A percentile compares a stretch with the other conserved stretches of the same genome.
phyloP scores from a whole-genome alignment of 2,888 invertebrate species.

The Tridacna gigas region DNA sequence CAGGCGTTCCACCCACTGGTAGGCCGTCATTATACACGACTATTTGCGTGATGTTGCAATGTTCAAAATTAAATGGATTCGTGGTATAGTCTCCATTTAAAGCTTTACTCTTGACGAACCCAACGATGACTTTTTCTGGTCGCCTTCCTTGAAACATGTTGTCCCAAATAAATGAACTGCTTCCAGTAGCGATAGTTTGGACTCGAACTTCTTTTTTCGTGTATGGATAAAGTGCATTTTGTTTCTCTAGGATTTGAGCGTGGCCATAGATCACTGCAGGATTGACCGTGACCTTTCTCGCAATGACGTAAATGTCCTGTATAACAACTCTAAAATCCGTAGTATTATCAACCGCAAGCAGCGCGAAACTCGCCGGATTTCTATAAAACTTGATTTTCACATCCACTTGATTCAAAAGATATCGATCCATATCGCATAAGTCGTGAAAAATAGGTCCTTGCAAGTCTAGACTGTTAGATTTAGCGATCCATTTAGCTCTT shows the following conservation, averaged over 20 bases:
- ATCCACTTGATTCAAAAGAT: constrained; percentile 28
- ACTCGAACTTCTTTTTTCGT: constrained; percentile 30
- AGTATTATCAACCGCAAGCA: constrained; percentile 29
- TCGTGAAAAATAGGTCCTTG: constrained; percentile 56
- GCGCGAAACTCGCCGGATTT: constrained; percentile 38
- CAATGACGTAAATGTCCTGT: constrained; percentile 33
- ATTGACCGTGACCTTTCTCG: constrained; percentile 20
- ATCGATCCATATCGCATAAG: constrained; percentile 49
- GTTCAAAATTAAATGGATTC: constrained; percentile 61
- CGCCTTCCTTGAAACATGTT: constrained; percentile 52
- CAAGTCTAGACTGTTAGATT: constrained; percentile 35
- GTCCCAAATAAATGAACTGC: constrained; percentile 43
- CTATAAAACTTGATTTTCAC: constrained; percentile 38
- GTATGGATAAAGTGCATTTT: constrained; percentile 21
- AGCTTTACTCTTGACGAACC: constrained; percentile 45
- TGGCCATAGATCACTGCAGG: constrained; percentile 36
- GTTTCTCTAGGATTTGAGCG: constrained; percentile 33
- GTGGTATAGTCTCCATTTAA: constrained; percentile 46
- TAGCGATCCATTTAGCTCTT: constrained; percentile 36
- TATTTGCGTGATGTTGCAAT: constrained; percentile 46
- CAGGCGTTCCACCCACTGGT: constrained; percentile 49
- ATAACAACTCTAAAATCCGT: constrained; percentile 29
- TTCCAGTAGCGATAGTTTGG: constrained; percentile 45
- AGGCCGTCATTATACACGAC: constrained; percentile 49
- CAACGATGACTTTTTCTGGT: constrained; percentile 40